Base-by-base conservation (phyloP, 37 sponge, comb jelly and placozoan species). In the Beroe forskalii region DNA sequence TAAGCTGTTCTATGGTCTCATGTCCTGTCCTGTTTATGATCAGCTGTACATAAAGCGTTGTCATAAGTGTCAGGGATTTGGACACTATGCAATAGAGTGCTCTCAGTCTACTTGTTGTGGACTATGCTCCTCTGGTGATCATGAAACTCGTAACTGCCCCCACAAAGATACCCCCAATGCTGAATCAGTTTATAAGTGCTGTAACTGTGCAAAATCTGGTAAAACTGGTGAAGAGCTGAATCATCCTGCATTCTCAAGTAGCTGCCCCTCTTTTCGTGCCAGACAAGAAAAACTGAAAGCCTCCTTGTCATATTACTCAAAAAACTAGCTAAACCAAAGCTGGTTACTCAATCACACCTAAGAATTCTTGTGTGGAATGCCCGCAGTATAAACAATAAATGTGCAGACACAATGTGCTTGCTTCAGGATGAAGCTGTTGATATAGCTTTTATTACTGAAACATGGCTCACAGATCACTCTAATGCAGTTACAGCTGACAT, bases 1-100 rank as follows among this genome's bases (percentile, higher is more conserved):
- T 12, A 48, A n/a, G n/a, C n/a, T n/a, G n/a, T n/a, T n/a, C n/a
- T n/a, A 48, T 48, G 55, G 55, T 48, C 55, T 48, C 6, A 17
- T 48, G 55, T 48, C 55, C 6, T 48, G 55, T 48, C 12, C 55
- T 30, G 66, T 64, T n/a, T 64, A 64, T 64, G 66, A 64, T 64
- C 25, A 27, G 6, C 31, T 64, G 30, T 64, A 30, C 31, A 27
- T 64, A 64, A 23, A 30, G 30, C 4, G 66, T 22, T 64, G 66
- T 23, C 31, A 30, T 23, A 64, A 64, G 30, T 64, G 66, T 27
- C 66, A 64, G 17, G 30, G 31, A 22, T 64, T 64, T 22, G 66
- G 25, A n/a, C 66, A 64, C 31, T 27, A 64, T 64, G 31, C 30
- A 23, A 64, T 6, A 23, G 66, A 64, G 6, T 64, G 66, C 17